Evolutionary conservation across 1,140 invertebrate species (phyloP).

Genomic region (Sesamia nonagrioides): DNA sequence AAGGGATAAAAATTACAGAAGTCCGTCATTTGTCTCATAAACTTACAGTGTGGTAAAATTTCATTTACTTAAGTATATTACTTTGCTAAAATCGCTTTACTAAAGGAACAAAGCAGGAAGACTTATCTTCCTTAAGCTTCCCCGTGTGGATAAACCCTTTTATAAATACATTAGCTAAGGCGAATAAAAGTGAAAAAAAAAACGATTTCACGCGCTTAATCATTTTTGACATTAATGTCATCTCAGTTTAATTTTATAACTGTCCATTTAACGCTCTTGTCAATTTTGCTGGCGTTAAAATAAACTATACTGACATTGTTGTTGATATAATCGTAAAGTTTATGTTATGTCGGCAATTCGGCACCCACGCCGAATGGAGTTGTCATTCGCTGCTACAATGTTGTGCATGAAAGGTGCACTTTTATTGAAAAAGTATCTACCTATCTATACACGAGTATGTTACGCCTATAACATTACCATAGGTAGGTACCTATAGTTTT

Average conservation of each 20-base stretch:
- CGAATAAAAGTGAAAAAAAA: background rate
- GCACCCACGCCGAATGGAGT: slow-evolving; percentile 23
- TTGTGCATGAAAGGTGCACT: background rate
- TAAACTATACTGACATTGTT: slow-evolving; percentile 23
- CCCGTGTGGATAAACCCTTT: too few relatives aligned
- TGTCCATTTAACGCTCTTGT: background rate
- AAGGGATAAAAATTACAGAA: too few relatives aligned
- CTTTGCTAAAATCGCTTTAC: too few relatives aligned
- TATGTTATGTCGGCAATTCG: slow-evolving; percentile 22
- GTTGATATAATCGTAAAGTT: slow-evolving; percentile 35
- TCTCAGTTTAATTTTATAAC: slow-evolving; percentile 1
- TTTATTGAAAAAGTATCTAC: background rate
- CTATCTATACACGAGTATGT: too few relatives aligned
- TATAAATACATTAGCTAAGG: too few relatives aligned
- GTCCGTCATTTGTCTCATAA: too few relatives aligned
- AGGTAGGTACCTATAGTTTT: too few relatives aligned
- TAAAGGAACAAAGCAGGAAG: too few relatives aligned
- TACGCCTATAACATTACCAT: too few relatives aligned
- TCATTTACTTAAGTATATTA: too few relatives aligned
- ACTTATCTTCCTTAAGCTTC: too few relatives aligned
- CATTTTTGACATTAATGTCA: background rate
- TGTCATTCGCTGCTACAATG: slow-evolving; percentile 15
- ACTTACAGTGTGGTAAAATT: too few relatives aligned
- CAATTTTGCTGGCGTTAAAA: slow-evolving; percentile 5
- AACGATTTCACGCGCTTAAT: background rate